phyloP scores from a whole-genome alignment of 2,888 invertebrate genomes.

The Heteromyza rotundicornis region DNA sequence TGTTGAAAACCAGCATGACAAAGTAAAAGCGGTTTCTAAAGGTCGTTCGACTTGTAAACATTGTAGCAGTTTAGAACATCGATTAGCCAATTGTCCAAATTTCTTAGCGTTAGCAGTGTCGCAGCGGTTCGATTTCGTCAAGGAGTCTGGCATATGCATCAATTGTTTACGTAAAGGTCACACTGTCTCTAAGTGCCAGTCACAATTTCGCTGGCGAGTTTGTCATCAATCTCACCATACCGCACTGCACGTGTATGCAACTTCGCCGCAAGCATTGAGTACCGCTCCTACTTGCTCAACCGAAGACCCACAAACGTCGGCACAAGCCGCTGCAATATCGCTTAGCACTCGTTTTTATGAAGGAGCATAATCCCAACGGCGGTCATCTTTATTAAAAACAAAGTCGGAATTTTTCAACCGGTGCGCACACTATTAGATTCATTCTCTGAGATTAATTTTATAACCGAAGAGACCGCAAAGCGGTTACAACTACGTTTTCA shows the following conservation, averaged over 20 bases:
- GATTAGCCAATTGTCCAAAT: constrained; percentile 5
- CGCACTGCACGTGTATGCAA: background rate
- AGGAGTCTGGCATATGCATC: background rate
- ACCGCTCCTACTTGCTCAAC: no score
- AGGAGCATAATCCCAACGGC: background rate
- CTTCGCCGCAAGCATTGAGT: background rate
- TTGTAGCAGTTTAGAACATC: background rate
- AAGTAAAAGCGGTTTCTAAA: background rate
- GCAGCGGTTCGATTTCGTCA: constrained; percentile 1
- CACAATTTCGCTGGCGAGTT: background rate
- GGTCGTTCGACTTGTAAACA: background rate
- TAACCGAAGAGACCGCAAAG: no score
- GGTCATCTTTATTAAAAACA: background rate
- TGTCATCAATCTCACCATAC: background rate
- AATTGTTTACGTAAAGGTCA: background rate
- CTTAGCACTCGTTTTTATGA: background rate
- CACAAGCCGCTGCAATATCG: background rate
- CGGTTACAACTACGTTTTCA: no score
- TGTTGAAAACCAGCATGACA: background rate
- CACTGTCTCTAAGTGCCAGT: background rate
- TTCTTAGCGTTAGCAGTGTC: background rate
- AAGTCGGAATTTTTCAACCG: background rate
- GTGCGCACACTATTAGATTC: no score
- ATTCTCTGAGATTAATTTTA: no score
- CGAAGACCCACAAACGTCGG: background rate